Base-by-base conservation (phyloP, 2,888 invertebrate genomes). In the Deroplatys truncata region DNA sequence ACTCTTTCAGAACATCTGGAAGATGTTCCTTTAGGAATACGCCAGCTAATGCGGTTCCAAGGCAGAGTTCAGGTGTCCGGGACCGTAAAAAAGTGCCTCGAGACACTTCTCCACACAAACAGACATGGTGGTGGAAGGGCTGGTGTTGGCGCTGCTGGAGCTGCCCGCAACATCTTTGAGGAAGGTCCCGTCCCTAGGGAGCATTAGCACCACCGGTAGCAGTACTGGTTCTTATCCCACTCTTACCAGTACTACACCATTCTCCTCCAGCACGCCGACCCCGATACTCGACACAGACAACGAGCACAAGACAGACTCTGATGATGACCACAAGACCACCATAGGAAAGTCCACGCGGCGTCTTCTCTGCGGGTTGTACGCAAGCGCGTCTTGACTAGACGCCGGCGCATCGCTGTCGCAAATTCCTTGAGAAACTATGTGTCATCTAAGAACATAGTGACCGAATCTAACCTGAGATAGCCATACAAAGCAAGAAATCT, bases 401-500 rank as follows among this genome's bases (percentile, higher is more conserved):
- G 56, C 16, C 56, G 56, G 25, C 56, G 56, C 25, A 20, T 20
- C 56, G 25, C 56, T 25, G 56, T 72, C 20, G 20, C 56, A 5
- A 43, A 13, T 43, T 43, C 13, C 43, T 43, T 43, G 43, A 72
- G 56, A 25, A 72, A 16, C 56, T 20, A 72, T 7, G 20, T 15
- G 56, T 20, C 56, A 20, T 72, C 56, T 5, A 72, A 72, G 7
- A 20, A 72, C 56, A 20, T 72, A 5, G 56, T 20, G 56, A 72
- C 25, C 56, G 56, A 72, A 72, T 4, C 56, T 20, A 72, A 72
- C 56, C 56, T 20, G 56, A 72, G 25, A 20, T 72, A 72, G 2
- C 56, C 56, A 72, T 72, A 95, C 92, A 93, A 93, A 85, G 95
- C 95, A 31, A 94, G 95, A 88, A 94, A 96, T 92, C 93, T 96